A percentile compares a stretch with the other conserved stretches of the same genome.
phyloP scores from a whole-genome alignment of 2,888 invertebrate genomes.

The Sesamia inferens region DNA sequence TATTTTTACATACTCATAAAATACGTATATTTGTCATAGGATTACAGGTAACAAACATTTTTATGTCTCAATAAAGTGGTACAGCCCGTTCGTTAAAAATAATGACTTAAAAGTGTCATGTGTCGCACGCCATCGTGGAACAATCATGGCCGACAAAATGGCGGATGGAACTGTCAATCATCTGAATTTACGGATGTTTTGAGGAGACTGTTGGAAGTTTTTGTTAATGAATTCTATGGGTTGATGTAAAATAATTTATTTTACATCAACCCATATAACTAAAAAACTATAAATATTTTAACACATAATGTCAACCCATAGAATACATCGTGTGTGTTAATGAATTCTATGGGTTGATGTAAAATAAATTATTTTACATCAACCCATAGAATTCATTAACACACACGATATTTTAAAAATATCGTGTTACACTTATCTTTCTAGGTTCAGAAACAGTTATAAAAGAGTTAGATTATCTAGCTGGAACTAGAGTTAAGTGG shows the following conservation, averaged over 20 bases:
- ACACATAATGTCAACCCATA: too few species aligned
- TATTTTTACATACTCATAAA: constrained; percentile 16
- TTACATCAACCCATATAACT: too few species aligned
- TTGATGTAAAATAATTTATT: too few species aligned
- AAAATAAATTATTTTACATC: too few species aligned
- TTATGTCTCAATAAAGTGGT: constrained; percentile 57
- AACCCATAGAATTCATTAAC: too few species aligned
- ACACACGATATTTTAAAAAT: too few species aligned
- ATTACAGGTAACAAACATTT: constrained; percentile 33
- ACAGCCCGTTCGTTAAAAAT: constrained; percentile 65
- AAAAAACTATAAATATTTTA: too few species aligned
- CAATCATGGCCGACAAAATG: constrained; percentile 54
- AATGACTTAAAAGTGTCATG: constrained; percentile 63
- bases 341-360: too few species aligned
- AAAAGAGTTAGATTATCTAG: neutral
- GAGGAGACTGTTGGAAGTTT: neutral
- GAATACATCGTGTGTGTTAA: too few species aligned
- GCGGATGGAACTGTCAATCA: constrained; percentile 46
- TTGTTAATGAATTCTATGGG: neutral
- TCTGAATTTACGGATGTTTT: constrained; percentile 43
- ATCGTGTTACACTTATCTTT: too few species aligned
- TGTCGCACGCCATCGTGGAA: constrained; percentile 46
- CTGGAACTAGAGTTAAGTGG: neutral
- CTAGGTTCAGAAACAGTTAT: neutral
- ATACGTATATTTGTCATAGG: neutral